Conservation (phyloP, 1,140 invertebrate genomes). For the Rhagoletis zephyria region DNA sequence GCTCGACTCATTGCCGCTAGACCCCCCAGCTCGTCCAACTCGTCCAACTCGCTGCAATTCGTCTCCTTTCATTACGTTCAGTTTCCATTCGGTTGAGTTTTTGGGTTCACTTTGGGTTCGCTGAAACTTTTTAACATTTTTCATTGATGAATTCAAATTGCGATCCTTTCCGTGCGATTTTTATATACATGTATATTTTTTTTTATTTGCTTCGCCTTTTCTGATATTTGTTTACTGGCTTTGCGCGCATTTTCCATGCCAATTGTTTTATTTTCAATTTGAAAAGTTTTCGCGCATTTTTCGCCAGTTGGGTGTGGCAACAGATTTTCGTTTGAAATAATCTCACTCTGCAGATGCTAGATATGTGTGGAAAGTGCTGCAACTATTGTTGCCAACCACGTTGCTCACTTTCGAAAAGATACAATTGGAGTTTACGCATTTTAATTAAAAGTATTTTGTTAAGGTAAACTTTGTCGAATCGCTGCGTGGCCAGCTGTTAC, state of each 20-base stretch:
- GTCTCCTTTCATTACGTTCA: neutral
- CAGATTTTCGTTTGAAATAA: constrained; percentile 18
- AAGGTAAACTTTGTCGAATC: constrained; percentile 18
- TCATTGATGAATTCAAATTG: constrained; percentile 44
- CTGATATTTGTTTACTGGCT: constrained; percentile 19
- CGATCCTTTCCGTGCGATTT: constrained; percentile 2
- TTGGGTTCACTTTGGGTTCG: constrained; percentile 34
- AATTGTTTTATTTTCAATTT: constrained; percentile 51
- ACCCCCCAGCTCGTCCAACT: neutral
- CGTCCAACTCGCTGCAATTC: neutral
- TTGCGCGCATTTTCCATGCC: constrained; percentile 46
- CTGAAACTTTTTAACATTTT: constrained; percentile 13
- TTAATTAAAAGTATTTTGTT: constrained; percentile 51
- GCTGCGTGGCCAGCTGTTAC: neutral
- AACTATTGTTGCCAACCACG: neutral
- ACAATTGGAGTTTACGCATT: constrained; percentile 47
- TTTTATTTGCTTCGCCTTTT: neutral
- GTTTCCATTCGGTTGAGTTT: constrained; percentile 17
- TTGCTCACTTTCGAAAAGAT: constrained; percentile 10
- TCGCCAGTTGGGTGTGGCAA: constrained; percentile 37
- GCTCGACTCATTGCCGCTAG: neutral
- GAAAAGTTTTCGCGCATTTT: constrained; percentile 50
- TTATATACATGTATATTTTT: no score
- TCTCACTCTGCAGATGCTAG: neutral
- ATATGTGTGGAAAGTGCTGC: neutral